phyloP scores from a whole-genome alignment of 1,140 invertebrate genomes.

The Zaprionus ghesquierei region DNA sequence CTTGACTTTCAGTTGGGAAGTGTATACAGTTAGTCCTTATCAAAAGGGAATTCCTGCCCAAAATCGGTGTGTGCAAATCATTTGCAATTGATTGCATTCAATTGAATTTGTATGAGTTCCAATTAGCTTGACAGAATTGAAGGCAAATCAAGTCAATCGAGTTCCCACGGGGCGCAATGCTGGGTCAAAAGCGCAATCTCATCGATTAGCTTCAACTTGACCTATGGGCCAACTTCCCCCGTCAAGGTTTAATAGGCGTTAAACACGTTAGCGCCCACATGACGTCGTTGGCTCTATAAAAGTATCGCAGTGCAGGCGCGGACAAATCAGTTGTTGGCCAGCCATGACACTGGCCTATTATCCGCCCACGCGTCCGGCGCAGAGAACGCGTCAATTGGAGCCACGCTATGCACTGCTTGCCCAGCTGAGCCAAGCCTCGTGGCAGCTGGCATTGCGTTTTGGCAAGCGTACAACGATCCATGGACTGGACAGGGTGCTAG shows the following conservation, averaged over 20 bases:
- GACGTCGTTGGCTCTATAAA: constrained; percentile 56
- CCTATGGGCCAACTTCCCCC: constrained; percentile 30
- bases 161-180: constrained; percentile 1
- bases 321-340: constrained; percentile 31
- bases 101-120: constrained; percentile 50
- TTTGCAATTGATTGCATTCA: constrained; percentile 52
- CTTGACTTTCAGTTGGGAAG: background rate
- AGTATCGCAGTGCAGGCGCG: constrained; percentile 3
- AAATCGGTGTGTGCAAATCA: constrained; percentile 71
- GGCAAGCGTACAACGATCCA: constrained; percentile 72
- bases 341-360: constrained; percentile 56
- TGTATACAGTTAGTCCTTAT: background rate
- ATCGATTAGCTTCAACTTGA: constrained; percentile 34
- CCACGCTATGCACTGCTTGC: constrained; percentile 21
- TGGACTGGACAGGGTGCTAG: constrained; percentile 63
- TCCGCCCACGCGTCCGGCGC: constrained; percentile 11
- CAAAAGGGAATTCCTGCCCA: background rate
- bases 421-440: constrained; percentile 38
- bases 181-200: constrained; percentile 15
- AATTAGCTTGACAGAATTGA: constrained; percentile 46
- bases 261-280: constrained; percentile 46
- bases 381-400: constrained; percentile 2
- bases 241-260: constrained; percentile 48
- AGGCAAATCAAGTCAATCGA: constrained; percentile 50
- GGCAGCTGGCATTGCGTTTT: constrained; percentile 64